Base-by-base conservation (phyloP, 2,113 vertebrate species). In the Marcusenius ussheri region DNA sequence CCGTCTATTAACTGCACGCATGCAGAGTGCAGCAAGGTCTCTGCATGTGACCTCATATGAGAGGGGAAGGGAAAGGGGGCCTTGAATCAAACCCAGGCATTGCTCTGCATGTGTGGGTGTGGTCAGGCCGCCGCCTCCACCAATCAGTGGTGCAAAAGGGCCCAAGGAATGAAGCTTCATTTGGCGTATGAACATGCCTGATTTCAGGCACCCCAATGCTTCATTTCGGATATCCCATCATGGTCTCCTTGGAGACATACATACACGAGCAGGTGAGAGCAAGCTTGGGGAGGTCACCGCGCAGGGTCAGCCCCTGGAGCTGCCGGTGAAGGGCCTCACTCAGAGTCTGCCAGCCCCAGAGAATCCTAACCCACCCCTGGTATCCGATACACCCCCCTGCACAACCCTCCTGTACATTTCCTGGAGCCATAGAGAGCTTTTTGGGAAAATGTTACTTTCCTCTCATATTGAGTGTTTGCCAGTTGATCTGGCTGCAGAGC, bases 1-100 rank as follows among this genome's bases (percentile, higher is more conserved):
- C 93, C 93, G 94, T 94, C 95, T 95, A 95, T 95, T 96, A 95
- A 95, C 93, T 91, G 93, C 94, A 94, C 94, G 95, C 93, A 93
- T 93, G 93, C 92, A 91, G 91, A 91, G 92, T 94, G 77, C 53
- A 21, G 53, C 53, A 56, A 56, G 2, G 47, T 58, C 46, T 70
- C 17, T 39, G 83, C 46, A 35, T 87, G 83, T 51, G 83, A 87
- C 9, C n/a, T n/a, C 8, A 51, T 56, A 35, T 53, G 27, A 56
- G 21, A 47, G 24, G 7, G 17, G 7, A 39, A 5, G 10, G 3
- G 50, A 58, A 74, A 10, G 21, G 13, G 39, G 84, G 39, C 31
- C 46, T 53, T n/a, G 9, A 13, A 45, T 51, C 15, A 83, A 83
- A 89, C 42, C 19, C 56, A 31, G 21, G 13, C 27, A 13, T 5